Base-by-base conservation (phyloP, 1,140 invertebrate species). In the Drosophila quadrilineata region DNA sequence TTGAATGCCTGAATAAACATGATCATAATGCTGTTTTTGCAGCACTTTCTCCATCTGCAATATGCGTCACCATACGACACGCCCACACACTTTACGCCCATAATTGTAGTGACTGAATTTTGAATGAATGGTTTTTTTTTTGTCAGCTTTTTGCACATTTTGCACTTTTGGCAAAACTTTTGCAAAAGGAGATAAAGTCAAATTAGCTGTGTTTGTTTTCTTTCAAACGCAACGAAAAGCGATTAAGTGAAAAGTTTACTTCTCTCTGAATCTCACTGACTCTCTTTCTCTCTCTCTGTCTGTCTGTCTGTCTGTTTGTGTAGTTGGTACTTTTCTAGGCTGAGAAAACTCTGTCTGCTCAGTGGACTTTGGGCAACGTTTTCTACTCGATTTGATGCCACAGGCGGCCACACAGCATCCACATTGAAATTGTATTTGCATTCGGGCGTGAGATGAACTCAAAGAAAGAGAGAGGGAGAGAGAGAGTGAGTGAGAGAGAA, bases 131-230 rank as follows among this genome's bases (percentile, higher is more conserved):
- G 26, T 33, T 38, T 48, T 29, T 12, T 28, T 31, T 31, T 29
- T 17, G 6, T 38, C 31, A 16, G 10, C 19, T 48, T 22, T 46
- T 60, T 68, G 52, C 35, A 60, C 64, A 46, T 67, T 66, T 58
- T 36, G 53, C 53, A 58, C 35, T 58, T 65, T 65, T 43, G 60
- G 45, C 28, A 35, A 65, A 71, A 41, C 66, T 71, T 46, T 62
- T 49, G n/a, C 66, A 56, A n/a, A n/a, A 33, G 57, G 12, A 82
- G 73, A 82, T 82, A 84, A 73, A 82, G 53, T 77, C 79, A 85
- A 84, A 84, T 84, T 84, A 84, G 73, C 73, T 77, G 59, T 84
- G 77, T 85, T 85, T 84, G 77, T 77, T 77, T 82, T 84, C 69
- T 56, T 70, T 73, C 48, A 63, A 84, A 77, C 69, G 79, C 79